Conservation (phyloP, 2,797 vertebrate species). For the Rhinoraja longicauda region DNA sequence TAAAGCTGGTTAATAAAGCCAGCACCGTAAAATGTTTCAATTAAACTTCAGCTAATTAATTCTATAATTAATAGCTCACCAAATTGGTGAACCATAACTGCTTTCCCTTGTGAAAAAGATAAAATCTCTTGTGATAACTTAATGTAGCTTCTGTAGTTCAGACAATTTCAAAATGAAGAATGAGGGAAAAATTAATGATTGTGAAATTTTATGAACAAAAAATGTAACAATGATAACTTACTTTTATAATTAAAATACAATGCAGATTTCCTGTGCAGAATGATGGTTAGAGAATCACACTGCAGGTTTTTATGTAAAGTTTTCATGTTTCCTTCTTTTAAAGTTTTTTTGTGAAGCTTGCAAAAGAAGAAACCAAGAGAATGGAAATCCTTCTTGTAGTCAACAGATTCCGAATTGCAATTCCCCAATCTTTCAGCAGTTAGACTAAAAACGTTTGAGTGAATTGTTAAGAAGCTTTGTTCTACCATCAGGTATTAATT, state of each 20-base stretch:
- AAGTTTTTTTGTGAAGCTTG: too few relatives aligned
- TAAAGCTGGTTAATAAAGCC: conserved; percentile 26
- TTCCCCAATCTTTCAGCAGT: not conserved
- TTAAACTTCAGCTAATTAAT: conserved; percentile 36
- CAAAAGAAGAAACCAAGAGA: not conserved
- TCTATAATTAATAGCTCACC: conserved; percentile 32
- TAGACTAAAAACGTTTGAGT: not conserved
- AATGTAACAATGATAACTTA: not conserved
- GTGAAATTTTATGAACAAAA: not conserved
- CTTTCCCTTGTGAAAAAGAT: conserved; percentile 8
- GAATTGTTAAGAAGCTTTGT: not conserved
- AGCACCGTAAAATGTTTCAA: not conserved
- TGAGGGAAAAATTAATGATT: not conserved
- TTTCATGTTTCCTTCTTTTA: too few relatives aligned
- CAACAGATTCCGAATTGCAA: not conserved
- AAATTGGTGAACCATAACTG: not conserved
- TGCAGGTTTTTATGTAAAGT: not conserved
- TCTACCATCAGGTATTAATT: not conserved
- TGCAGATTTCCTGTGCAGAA: not conserved
- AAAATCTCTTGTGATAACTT: not conserved
- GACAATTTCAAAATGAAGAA: conserved; percentile 2
- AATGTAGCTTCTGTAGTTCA: not conserved
- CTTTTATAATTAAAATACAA: not conserved
- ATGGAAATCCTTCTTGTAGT: not conserved
- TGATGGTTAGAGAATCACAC: not conserved